A percentile compares a stretch with the other conserved stretches of the same genome.
Evolutionary conservation across 2,797 vertebrate genomes (phyloP).

Genomic region (Sarcophilus harrisii): DNA sequence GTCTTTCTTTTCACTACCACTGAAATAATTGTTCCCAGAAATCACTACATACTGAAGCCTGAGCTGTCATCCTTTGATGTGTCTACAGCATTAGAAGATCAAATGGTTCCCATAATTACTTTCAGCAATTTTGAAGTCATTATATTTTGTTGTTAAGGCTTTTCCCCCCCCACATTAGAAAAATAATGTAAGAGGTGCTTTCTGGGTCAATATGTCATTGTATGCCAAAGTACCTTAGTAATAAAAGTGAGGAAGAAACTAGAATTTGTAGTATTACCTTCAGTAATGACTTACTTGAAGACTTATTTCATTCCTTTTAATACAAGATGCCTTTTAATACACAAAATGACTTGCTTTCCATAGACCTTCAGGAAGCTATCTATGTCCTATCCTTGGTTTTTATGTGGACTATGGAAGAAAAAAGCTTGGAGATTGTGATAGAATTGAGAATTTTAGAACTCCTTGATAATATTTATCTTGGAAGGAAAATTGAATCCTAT

Average conservation of each 20-base stretch:
- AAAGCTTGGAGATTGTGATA: background rate
- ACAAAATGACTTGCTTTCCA: slow-evolving; percentile 13
- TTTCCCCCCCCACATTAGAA: slow-evolving; percentile 42
- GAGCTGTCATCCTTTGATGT: slow-evolving; percentile 68
- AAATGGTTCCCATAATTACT: slow-evolving; percentile 75
- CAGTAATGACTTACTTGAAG: background rate
- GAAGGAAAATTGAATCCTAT: background rate
- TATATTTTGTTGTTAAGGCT: slow-evolving; percentile 70
- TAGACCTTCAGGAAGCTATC: background rate
- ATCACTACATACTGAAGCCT: slow-evolving; percentile 52
- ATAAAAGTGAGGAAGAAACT: background rate
- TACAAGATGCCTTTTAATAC: background rate
- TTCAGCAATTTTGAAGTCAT: slow-evolving; percentile 70
- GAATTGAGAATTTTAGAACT: background rate
- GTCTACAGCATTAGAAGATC: slow-evolving; percentile 52
- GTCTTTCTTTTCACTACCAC: slow-evolving; percentile 51
- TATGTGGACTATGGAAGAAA: background rate
- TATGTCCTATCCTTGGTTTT: background rate
- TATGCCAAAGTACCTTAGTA: background rate
- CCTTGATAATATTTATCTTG: background rate
- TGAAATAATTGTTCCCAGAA: slow-evolving; percentile 77
- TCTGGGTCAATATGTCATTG: slow-evolving; percentile 48
- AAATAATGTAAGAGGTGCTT: slow-evolving; percentile 21
- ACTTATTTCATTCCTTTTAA: background rate
- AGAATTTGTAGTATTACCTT: background rate